A percentile compares a stretch with the other conserved stretches of the same genome.
Evolutionary conservation across 2,113 vertebrate genomes (phyloP).

Genomic region (Gymnocephalus cernua): DNA sequence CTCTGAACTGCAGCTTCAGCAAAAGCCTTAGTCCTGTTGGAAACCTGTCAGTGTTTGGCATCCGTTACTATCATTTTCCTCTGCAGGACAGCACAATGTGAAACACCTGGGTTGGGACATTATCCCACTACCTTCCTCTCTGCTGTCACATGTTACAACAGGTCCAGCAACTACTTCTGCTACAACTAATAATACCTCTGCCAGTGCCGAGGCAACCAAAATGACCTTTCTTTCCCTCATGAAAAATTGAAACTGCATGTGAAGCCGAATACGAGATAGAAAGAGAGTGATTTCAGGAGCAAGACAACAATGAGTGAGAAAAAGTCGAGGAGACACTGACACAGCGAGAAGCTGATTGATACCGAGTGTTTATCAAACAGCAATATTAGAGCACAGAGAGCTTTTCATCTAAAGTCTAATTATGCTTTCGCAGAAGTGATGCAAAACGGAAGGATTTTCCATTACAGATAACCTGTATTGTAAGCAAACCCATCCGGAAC

Average conservation of each 20-base stretch:
- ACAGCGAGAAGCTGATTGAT: constrained; percentile 65
- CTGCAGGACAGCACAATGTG: constrained; percentile 49
- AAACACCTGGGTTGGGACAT: constrained; percentile 60
- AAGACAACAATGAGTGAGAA: constrained; percentile 28
- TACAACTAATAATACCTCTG: constrained; percentile 63
- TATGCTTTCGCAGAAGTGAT: constrained; percentile 40
- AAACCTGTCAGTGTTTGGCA: constrained; percentile 64
- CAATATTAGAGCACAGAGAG: constrained; percentile 32
- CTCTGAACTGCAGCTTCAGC: constrained; percentile 74
- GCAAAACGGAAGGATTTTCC: constrained; percentile 52
- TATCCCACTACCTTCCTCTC: constrained; percentile 23
- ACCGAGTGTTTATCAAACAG: constrained; percentile 65
- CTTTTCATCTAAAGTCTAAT: constrained; percentile 54
- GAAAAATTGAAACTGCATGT: constrained; percentile 36
- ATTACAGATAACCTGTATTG: constrained; percentile 60
- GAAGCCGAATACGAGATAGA: constrained; percentile 3
- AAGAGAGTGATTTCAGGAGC: constrained; percentile 11
- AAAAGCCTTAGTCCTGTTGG: constrained; percentile 60
- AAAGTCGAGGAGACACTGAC: constrained; percentile 27
- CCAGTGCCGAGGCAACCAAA: constrained; percentile 50
- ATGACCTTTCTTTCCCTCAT: constrained; percentile 38
- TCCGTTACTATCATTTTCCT: constrained; percentile 54
- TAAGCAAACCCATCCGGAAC: constrained; percentile 50
- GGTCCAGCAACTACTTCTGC: constrained; percentile 39
- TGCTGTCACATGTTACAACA: constrained; percentile 59